phyloP scores from a whole-genome alignment of 2,888 invertebrate genomes.

The Thereva nobilitata region DNA sequence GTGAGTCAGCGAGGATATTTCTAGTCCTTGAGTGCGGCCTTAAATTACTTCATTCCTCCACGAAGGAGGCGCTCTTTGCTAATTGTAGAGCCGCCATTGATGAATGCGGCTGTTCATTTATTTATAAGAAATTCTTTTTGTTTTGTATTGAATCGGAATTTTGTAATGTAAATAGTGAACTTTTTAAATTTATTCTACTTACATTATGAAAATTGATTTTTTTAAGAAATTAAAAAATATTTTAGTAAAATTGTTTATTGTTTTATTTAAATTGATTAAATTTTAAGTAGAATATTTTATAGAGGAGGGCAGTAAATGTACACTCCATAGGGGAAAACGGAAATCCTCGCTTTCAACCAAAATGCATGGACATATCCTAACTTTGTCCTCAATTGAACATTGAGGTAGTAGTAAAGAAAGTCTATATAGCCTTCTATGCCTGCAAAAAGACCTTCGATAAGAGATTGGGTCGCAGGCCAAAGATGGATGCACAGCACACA shows the following conservation, averaged over 20 bases:
- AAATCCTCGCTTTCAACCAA: too few species aligned
- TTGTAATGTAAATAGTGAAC: constrained; percentile 22
- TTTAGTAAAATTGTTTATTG: background rate
- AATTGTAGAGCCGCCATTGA: background rate
- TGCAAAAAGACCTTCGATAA: too few species aligned
- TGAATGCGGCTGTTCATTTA: background rate
- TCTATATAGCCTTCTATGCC: too few species aligned
- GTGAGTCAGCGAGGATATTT: background rate
- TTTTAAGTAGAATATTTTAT: too few species aligned
- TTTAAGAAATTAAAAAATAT: constrained; percentile 24
- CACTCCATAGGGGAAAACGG: too few species aligned
- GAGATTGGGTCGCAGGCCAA: too few species aligned
- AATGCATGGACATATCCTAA: too few species aligned
- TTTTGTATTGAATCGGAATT: constrained; percentile 5
- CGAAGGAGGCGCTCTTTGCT: constrained; percentile 1
- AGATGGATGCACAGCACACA: too few species aligned
- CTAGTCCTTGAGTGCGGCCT: background rate
- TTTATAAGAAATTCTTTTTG: background rate
- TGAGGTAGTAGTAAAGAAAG: too few species aligned
- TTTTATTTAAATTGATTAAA: too few species aligned
- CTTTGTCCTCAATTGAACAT: too few species aligned
- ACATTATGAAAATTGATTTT: constrained; percentile 12
- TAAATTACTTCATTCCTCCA: background rate
- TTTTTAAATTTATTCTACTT: constrained; percentile 16
- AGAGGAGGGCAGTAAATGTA: too few species aligned